A percentile compares a stretch with the other conserved stretches of the same genome.
These are phyloP conservation scores for Chouioia cunea DNA, from an alignment of 2,888 invertebrate species.

Conservation along the genomic window DNA sequence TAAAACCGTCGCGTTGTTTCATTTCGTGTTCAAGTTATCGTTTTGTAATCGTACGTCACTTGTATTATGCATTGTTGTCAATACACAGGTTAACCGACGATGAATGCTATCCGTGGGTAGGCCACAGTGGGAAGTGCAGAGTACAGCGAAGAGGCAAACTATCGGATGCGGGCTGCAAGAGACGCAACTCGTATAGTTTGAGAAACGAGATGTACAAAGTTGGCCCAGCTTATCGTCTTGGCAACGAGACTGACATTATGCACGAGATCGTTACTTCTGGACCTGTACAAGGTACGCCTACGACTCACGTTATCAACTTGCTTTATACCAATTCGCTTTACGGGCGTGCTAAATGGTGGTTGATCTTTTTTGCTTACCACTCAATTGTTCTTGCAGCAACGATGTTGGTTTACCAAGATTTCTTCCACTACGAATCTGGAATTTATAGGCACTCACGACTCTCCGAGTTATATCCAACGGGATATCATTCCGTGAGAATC, in stretches of 20 bases:
- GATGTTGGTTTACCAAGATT: constrained; percentile 91
- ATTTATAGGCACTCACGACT: constrained; percentile 80
- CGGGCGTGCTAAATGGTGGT: neutral
- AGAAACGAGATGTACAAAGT: constrained; percentile 78
- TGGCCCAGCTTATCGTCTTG: constrained; percentile 82
- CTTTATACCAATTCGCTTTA: neutral
- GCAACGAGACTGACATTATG: constrained; percentile 88
- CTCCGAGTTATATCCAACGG: constrained; percentile 70
- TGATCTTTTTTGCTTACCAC: too few relatives aligned
- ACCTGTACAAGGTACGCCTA: constrained; percentile 85
- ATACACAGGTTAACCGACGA: constrained; percentile 83
- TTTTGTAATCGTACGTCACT: too few relatives aligned
- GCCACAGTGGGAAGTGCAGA: constrained; percentile 75
- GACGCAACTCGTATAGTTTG: constrained; percentile 65
- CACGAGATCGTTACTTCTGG: constrained; percentile 90
- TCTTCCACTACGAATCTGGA: constrained; percentile 90
- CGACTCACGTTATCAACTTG: constrained; percentile 4
- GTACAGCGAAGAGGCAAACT: constrained; percentile 71
- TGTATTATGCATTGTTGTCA: too few relatives aligned
- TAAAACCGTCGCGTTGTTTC: constrained; percentile 60
- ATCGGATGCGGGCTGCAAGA: constrained; percentile 71
- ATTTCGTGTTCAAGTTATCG: too few relatives aligned
- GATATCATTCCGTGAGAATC: constrained; percentile 91
- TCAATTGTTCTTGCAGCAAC: constrained; percentile 75
- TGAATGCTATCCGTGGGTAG: constrained; percentile 86